Evolutionary conservation across 2,797 vertebrate genomes (phyloP), one percentile per base, ranked within the genome.

Genomic region (Chiloscyllium punctatum): DNA sequence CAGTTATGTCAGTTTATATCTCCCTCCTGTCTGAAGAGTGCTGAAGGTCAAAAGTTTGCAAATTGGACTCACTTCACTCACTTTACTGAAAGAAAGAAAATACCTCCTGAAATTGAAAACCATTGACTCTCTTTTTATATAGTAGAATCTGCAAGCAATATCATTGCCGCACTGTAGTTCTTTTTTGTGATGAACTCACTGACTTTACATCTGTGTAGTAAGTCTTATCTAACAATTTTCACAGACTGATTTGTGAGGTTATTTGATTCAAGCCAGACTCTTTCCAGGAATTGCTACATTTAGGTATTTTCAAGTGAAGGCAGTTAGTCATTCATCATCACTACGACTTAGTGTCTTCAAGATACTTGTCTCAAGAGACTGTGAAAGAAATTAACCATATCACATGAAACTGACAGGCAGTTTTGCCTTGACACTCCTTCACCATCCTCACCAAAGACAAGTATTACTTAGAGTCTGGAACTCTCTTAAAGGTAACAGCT

Each of bases 181-280:
- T 95, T 53, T 48, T 74, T 77, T 74, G n/a, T 33, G 25, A 77
- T 30, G 16, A 95, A 77, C 71, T 16, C 94, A 74, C 51, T 77
- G 71, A 94, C 71, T 94, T 94, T n/a, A 74, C 51, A 18, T 77
- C 94, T 53, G 27, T 57, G 69, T 37, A 95, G 48, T 33, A 95
- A 95, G 2, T 77, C 71, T 95, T 95, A 77, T 95, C 94, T 95
- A 51, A 72, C 42, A 53, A 95, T 74, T 77, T 62, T 74, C 48
- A 95, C 69, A 77, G 71, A 77, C 69, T 95, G 94, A 95, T 95
- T 95, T 94, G 69, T 71, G 94, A 94, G 94, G 68, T 74, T 51
- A 33, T 72, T 94, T 95, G 94, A 95, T 74, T 51, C 21, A 95
- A 77, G 48, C 69, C 94, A 95, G 94, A 51, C 71, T 33, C 48